These are phyloP conservation scores for Asobara japonica DNA, from an alignment of 1,140 invertebrate genomes.

Conservation along the genomic window DNA sequence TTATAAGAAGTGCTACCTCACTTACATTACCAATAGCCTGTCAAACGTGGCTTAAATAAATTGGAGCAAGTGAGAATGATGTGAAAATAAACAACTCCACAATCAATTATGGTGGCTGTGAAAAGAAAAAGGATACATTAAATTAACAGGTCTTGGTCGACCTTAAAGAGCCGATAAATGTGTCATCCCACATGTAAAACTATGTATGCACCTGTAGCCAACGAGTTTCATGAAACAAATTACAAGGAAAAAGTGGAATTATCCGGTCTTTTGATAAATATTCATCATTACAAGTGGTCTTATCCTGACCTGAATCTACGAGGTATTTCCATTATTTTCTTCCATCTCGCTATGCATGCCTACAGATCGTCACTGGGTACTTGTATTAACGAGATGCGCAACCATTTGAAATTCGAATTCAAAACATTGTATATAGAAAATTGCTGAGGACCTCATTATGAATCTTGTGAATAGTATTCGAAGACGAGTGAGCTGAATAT, in stretches of 20 bases:
- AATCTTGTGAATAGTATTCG: background rate
- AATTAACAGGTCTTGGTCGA: background rate
- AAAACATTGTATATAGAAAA: background rate
- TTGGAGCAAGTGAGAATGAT: background rate
- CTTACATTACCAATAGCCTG: background rate
- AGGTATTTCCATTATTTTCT: background rate
- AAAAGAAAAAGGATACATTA: background rate
- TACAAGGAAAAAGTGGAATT: background rate
- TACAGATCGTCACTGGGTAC: background rate
- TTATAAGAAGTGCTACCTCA: background rate
- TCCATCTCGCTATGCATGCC: background rate
- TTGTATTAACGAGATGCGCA: background rate
- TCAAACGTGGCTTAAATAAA: background rate
- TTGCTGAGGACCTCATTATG: background rate
- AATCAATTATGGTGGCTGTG: background rate
- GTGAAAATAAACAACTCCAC: background rate
- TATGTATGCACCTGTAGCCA: background rate
- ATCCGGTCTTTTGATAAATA: background rate
- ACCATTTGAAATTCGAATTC: background rate
- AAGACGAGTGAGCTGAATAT: background rate
- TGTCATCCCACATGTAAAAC: background rate
- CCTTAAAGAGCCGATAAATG: background rate
- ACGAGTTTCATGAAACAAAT: background rate
- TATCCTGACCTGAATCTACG: background rate
- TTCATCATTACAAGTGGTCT: background rate